Conservation (phyloP, 37 sponge, comb jelly and placozoan species). For the Axinella damicornis region DNA sequence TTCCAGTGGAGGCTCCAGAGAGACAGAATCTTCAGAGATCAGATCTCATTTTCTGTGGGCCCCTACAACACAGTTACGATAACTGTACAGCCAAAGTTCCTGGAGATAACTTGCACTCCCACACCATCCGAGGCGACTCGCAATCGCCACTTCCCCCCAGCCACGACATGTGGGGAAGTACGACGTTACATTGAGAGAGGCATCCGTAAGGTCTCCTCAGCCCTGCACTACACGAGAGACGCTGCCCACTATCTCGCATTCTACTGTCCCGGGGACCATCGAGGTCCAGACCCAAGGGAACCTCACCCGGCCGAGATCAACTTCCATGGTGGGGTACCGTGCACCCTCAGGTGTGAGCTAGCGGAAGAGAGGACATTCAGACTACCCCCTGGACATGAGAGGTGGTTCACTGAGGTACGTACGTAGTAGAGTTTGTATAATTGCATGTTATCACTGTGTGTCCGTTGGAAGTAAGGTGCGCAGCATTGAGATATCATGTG, state of each 20-base stretch:
- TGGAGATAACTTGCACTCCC: background rate
- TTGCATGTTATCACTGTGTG: too few relatives aligned
- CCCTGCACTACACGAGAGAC: background rate
- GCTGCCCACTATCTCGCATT: background rate
- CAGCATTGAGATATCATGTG: too few relatives aligned
- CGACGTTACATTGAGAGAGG: background rate
- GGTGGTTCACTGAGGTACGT: too few relatives aligned
- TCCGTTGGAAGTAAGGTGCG: too few relatives aligned
- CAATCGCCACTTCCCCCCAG: background rate
- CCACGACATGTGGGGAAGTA: background rate
- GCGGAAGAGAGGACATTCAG: too few relatives aligned
- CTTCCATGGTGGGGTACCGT: too few relatives aligned
- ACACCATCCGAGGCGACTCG: background rate
- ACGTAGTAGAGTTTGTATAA: too few relatives aligned
- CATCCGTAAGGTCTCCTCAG: background rate
- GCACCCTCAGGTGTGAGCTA: too few relatives aligned
- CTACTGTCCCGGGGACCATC: background rate
- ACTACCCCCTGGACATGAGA: too few relatives aligned
- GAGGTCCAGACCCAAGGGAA: background rate
- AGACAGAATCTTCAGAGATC: background rate
- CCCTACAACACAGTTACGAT: background rate
- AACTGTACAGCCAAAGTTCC: background rate
- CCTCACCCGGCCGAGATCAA: background rate
- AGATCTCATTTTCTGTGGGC: conserved; percentile 3
- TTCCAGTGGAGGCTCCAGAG: background rate